Evolutionary conservation across 2,113 vertebrate genomes (phyloP), one percentile per base, ranked within the genome.

Genomic region (Nyctereutes procyonoides): DNA sequence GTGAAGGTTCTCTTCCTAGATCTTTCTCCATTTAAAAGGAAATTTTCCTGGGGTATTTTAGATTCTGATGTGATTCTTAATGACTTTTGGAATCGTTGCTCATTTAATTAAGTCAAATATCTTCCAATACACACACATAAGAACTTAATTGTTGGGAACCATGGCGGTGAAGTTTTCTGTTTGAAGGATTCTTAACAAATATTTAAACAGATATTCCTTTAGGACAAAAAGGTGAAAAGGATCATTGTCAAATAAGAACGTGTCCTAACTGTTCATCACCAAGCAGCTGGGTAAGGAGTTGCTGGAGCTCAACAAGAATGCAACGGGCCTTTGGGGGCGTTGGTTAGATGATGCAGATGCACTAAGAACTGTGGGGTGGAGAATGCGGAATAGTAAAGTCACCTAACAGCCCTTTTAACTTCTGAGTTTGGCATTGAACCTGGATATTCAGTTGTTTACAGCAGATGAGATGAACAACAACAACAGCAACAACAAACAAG

Each of bases 331-430:
- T 95, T 58, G 62, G 51, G 3, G 69, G 5, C 26, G 48, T 51
- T 80, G 77, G 80, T 82, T 85, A 67, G 26, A 79, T 86, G 60
- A 87, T 22, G 69, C 4, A 97, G 86, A 95, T 92, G 35, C 17
- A 22, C 22, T 71, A 32, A 87, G 38, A 92, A 55, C 53, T 60
- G 11, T 95, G 69, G 65, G 17, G 38, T 32, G 67, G 20, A 77
- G 24, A 1, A 51, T 55, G 12, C 1, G 84, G 22, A 89, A 93
- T 84, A 69, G 58, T 53, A 84, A 92, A 60, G 62, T 89, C 17
- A n/a, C 51, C 51, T 65, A 76, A 88, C 20, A 97, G 48, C 20
- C 35, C 65, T 51, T 91, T 96, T 73, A 22, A 95, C 86, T 89
- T 79, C 55, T 80, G n/a, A 93, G 11, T 48, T 93, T 85, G 80